Percentiles rank a stretch among this genome's conserved stretches.
These are phyloP conservation scores for Hippocampus comes DNA, from an alignment of 2,113 vertebrate species.

Conservation along the genomic window DNA sequence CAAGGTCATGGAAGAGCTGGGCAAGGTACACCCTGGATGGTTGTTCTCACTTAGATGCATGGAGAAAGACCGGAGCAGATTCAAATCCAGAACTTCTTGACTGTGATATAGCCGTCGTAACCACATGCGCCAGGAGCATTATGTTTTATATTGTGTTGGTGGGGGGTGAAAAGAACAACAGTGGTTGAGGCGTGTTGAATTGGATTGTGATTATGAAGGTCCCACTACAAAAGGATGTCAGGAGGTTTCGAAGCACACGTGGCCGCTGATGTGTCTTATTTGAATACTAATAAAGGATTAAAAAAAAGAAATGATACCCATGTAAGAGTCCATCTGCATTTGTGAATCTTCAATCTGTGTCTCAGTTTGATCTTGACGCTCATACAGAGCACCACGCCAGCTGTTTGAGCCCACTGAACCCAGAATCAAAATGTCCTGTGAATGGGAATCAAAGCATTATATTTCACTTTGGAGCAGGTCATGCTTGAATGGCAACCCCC, in stretches of 20 bases:
- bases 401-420: conserved; percentile 65
- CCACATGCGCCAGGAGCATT: too few relatives aligned
- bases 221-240: neutral
- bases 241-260: too few relatives aligned
- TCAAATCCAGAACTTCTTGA: neutral
- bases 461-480: neutral
- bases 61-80: neutral
- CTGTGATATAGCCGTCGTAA: neutral
- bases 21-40: too few relatives aligned
- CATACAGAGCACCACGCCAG: conserved; percentile 58
- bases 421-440: conserved; percentile 59
- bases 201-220: neutral
- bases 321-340: conserved; percentile 59
- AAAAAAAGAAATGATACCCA: conserved; percentile 49
- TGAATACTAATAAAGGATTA: neutral
- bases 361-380: fast-evolving
- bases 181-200: neutral
- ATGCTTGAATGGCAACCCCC: neutral
- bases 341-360: conserved; percentile 32
- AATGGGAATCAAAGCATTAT: conserved; percentile 10
- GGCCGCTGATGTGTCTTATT: too few relatives aligned
- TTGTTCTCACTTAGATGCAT: neutral
- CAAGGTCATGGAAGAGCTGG: too few relatives aligned
- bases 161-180: neutral
- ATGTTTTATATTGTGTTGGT: neutral